Base-by-base conservation (phyloP, 2,888 invertebrate genomes). In the Orchesella flavescens region DNA sequence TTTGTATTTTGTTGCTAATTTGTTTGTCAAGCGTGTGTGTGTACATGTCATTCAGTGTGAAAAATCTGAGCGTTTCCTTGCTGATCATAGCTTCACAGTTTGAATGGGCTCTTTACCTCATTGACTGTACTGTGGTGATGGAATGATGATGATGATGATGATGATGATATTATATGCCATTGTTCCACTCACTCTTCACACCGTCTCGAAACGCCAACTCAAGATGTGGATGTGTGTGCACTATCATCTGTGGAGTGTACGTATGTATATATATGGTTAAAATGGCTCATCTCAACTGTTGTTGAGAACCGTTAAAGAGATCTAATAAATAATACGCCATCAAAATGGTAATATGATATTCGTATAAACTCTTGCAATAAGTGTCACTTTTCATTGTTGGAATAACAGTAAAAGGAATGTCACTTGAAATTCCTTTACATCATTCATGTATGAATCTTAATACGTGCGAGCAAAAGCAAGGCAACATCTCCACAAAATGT, bases 321-420 rank as follows among this genome's bases (percentile, higher is more conserved):
- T 77, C 72, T 77, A 83, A 83, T 83, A 83, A 83, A 83, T 83
- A 83, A 83, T 83, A 83, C 72, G 65, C 53, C 43, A 63, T 68
- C 73, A 61, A 73, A 83, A 83, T 73, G 72, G 83, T 77, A 83
- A 83, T 78, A 55, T 63, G 83, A 73, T 77, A 44, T 53, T 72
- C 61, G 21, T 57, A 65, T 71, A 73, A 78, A 78, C 68, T 73
- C 59, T 34, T 66, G 83, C 77, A 83, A 83, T 83, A 83, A 83
- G 77, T 78, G 77, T 83, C 83, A 78, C 76, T 83, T 76, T 71
- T 83, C 76, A 71, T 83, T 66, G 66, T 83, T 76, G 66, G 65
- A 72, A 57, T 74, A 80, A 69, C 68, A 73, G 61, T 69, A 63
- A 55, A 24, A 23, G 74, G 82, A 83, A 83, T 83, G 83, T 83